Conservation (phyloP, 2,113 vertebrate genomes). For the Geococcyx californianus region DNA sequence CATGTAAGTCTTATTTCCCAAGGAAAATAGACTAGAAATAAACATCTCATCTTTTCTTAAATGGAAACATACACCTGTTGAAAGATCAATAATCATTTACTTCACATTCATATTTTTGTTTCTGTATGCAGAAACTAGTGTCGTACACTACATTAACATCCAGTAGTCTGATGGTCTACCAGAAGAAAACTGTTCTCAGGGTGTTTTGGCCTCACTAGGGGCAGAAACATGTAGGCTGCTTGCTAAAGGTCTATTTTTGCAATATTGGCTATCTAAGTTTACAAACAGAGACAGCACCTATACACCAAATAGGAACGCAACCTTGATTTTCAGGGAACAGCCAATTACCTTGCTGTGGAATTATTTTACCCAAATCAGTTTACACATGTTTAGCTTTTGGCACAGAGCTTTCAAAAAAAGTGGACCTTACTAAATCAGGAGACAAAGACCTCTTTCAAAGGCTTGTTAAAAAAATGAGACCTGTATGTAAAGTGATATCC, state of each 20-base stretch:
- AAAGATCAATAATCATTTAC: neutral
- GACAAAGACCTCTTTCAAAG: constrained; percentile 57
- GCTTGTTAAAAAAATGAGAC: constrained; percentile 25
- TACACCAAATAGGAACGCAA: neutral
- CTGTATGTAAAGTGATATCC: constrained; percentile 45
- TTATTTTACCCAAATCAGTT: neutral
- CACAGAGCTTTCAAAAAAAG: neutral
- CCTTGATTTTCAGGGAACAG: neutral
- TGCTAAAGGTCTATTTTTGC: neutral
- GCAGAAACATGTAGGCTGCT: neutral
- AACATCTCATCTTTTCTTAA: neutral
- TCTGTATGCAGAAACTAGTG: neutral
- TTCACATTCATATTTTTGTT: neutral
- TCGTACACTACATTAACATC: neutral
- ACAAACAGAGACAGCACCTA: neutral
- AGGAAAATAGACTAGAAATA: neutral
- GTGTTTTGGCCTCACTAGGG: neutral
- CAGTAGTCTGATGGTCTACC: neutral
- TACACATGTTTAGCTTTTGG: neutral
- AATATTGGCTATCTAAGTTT: neutral
- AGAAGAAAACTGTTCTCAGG: neutral
- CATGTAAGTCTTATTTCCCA: neutral
- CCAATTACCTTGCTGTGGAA: neutral
- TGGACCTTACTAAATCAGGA: neutral
- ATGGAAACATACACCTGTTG: neutral